Base-by-base conservation (phyloP, 1,140 invertebrate genomes). In the Dendrolimus kikuchii region DNA sequence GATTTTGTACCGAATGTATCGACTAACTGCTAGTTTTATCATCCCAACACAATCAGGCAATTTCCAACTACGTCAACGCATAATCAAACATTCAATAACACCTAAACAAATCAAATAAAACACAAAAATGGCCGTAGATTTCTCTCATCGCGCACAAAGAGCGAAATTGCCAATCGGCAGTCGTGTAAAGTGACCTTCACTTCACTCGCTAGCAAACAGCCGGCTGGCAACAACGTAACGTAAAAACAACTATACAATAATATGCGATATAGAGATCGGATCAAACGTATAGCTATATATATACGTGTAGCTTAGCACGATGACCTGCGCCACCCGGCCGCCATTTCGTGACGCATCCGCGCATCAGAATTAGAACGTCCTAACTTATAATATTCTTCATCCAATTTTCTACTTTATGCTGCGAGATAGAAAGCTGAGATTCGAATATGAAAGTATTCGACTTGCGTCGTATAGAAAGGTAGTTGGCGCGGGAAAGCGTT, bases 141-240 rank as follows among this genome's bases (percentile, higher is more conserved):
- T 23, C 23, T 23, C 23, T 23, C 23, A 23, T 1, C 23, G 23
- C 23, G 23, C 23, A 23, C 23, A 23, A 49, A 56, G 49, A 56
- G 54, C 54, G 54, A 56, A 56, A 56, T 56, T 49, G 52, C 49
- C 55, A 44, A 49, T 23, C 23, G 23, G 23, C 42, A 38, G 36
- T 57, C 55, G 59, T 54, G 59, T 51, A 51, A 49, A 47, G 55
- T 62, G 60, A 62, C 60, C 60, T 62, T 62, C 60, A 53, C 48
- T 36, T 23, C 23, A 23, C 23, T 44, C 42, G 55, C 55, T 44
- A 52, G 49, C 50, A 53, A 59, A 55, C 59, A 51, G 50, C 59
- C 59, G 60, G 60, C 60, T 62, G 60, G 60, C 52, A 62, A 62
- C 59, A 62, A 53, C 60, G 60, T 62, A 62, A 55, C 60, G 60